Percentiles rank a stretch among this genome's conserved stretches.
Conservation (phyloP, 2,797 vertebrate species). For the Buceros bicornis region DNA sequence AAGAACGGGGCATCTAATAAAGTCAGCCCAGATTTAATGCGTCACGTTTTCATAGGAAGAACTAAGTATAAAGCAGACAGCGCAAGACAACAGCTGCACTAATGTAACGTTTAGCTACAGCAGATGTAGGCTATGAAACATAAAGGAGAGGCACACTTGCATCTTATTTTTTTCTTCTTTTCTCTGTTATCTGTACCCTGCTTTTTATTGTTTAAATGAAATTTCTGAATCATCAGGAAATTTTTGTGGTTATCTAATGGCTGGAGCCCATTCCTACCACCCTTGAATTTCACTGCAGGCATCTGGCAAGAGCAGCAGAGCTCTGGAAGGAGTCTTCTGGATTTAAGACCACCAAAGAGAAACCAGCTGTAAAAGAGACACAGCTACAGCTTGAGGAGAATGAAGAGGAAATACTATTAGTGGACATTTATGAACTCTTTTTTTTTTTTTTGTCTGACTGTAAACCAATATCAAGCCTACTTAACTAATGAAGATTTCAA, state of each 20-base stretch:
- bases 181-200: conserved; percentile 60
- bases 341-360: conserved; percentile 72
- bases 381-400: conserved; percentile 4
- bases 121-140: conserved; percentile 48
- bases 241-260: conserved; percentile 65
- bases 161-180: conserved; percentile 33
- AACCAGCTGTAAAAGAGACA: conserved; percentile 44
- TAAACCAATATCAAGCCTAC: neutral
- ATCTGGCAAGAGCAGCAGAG: conserved; percentile 59
- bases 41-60: neutral
- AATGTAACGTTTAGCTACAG: conserved; percentile 62
- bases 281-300: conserved; percentile 67
- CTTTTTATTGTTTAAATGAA: conserved; percentile 68
- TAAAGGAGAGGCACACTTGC: conserved; percentile 27
- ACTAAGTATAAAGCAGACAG: neutral
- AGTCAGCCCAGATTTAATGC: neutral
- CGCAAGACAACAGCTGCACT: conserved; percentile 41
- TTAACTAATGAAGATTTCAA: neutral
- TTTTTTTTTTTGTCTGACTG: neutral
- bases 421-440: conserved; percentile 18
- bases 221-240: conserved; percentile 70
- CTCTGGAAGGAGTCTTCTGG: conserved; percentile 53
- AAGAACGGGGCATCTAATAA: neutral
- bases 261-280: conserved; percentile 67
- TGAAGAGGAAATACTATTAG: conserved; percentile 35